These are phyloP conservation scores for Tachycineta bicolor DNA, from an alignment of 2,113 vertebrate genomes.

Conservation along the genomic window DNA sequence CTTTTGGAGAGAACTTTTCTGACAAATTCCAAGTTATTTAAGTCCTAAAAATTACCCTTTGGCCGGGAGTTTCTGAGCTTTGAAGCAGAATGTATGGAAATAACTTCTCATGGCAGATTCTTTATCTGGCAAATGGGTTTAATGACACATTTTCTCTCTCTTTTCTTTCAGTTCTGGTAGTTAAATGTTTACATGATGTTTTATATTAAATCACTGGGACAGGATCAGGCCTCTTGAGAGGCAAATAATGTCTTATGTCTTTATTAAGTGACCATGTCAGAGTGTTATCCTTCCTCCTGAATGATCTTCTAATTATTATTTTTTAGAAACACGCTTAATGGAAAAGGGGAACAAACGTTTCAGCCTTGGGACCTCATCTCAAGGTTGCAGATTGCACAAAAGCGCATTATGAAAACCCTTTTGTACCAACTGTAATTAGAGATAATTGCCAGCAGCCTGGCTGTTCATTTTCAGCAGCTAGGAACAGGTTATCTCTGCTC, in stretches of 20 bases:
- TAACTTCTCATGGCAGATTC: not conserved
- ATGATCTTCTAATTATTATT: constrained; percentile 9
- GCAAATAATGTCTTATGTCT: not conserved
- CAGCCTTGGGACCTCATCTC: constrained; percentile 6
- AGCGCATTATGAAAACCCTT: constrained; percentile 4
- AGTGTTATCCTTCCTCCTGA: not conserved
- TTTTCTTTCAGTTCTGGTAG: not conserved
- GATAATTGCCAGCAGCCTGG: constrained; percentile 35
- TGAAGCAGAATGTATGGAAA: not conserved
- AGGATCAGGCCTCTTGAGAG: not conserved
- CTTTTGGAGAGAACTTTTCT: not conserved
- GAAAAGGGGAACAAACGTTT: not conserved
- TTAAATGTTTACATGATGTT: not conserved
- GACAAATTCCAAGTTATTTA: not conserved
- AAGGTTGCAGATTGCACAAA: not conserved
- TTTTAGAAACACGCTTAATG: not conserved
- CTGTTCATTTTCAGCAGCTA: constrained; percentile 12
- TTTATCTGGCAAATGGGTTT: not conserved
- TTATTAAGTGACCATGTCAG: constrained; percentile 6
- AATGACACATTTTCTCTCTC: not conserved
- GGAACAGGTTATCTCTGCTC: not conserved
- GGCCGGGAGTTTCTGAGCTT: not conserved
- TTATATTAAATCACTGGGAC: not conserved
- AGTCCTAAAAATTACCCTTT: not conserved
- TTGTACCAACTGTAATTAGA: constrained; percentile 43